Evolutionary conservation across 2,888 invertebrate genomes (phyloP).

Genomic region (Smittia sp.): DNA sequence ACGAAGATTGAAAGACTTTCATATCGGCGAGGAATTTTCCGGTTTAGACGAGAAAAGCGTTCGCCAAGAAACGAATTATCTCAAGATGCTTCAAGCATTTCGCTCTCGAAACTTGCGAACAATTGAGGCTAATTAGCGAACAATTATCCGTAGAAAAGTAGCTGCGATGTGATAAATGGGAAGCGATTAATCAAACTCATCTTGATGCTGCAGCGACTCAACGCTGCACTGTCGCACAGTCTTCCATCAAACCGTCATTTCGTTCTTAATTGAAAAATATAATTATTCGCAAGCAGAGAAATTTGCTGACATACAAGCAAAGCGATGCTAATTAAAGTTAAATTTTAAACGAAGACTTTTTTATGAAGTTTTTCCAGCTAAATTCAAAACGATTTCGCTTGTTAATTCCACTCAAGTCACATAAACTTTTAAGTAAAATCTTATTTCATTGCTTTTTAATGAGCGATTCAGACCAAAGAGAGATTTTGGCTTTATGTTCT

Average conservation of each 20-base stretch:
- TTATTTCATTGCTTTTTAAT: too few species aligned
- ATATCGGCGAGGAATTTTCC: background rate
- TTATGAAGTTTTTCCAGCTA: too few species aligned
- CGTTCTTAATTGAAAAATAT: background rate
- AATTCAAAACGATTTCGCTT: too few species aligned
- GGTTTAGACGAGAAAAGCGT: background rate
- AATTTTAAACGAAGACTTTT: too few species aligned
- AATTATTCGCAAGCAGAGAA: background rate
- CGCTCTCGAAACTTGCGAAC: background rate
- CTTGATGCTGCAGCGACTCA: background rate
- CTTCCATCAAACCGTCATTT: background rate
- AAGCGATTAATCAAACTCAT: background rate
- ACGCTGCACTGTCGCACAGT: background rate
- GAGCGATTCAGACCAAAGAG: too few species aligned
- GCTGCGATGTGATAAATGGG: background rate
- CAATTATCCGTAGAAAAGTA: background rate
- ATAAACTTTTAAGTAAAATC: too few species aligned
- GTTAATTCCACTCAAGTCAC: too few species aligned
- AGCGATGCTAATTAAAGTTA: too few species aligned
- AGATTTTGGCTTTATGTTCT: too few species aligned
- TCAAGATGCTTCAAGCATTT: background rate
- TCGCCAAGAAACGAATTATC: background rate
- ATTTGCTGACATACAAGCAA: background rate
- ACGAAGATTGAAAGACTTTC: background rate
- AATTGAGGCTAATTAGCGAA: conserved; percentile 8